phyloP scores from a whole-genome alignment of 2,113 vertebrate genomes.

The Cettia cetti region DNA sequence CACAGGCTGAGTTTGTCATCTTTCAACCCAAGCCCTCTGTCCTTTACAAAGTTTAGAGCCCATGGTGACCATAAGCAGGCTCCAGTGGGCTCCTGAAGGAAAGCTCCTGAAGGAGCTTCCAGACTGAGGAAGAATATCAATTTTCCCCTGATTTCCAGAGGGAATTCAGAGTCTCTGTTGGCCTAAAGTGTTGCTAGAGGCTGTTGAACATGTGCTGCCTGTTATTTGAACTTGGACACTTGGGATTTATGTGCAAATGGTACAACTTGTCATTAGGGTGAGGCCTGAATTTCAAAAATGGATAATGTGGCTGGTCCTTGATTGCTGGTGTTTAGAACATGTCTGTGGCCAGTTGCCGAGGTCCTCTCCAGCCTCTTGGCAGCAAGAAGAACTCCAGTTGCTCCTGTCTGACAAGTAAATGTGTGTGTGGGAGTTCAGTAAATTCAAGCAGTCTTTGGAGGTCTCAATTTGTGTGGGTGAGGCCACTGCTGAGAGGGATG shows the following conservation, averaged over 20 bases:
- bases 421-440: neutral
- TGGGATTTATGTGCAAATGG: neutral
- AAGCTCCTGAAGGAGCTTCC: no score
- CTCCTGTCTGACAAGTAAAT: neutral
- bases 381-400: neutral
- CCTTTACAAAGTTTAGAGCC: neutral
- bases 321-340: neutral
- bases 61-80: neutral
- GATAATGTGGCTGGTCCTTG: neutral
- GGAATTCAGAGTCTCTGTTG: neutral
- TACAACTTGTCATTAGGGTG: neutral
- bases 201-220: neutral
- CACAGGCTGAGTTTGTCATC: neutral
- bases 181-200: neutral
- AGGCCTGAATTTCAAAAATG: neutral
- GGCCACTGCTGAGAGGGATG: neutral
- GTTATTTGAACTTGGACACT: neutral
- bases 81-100: neutral
- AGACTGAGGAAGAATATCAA: neutral
- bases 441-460: neutral
- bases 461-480: neutral
- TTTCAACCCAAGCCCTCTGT: neutral
- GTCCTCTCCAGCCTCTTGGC: neutral
- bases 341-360: neutral
- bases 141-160: neutral